Evolutionary conservation across 2,113 vertebrate species (phyloP).

Genomic region (Cynoglossus semilaevis): DNA sequence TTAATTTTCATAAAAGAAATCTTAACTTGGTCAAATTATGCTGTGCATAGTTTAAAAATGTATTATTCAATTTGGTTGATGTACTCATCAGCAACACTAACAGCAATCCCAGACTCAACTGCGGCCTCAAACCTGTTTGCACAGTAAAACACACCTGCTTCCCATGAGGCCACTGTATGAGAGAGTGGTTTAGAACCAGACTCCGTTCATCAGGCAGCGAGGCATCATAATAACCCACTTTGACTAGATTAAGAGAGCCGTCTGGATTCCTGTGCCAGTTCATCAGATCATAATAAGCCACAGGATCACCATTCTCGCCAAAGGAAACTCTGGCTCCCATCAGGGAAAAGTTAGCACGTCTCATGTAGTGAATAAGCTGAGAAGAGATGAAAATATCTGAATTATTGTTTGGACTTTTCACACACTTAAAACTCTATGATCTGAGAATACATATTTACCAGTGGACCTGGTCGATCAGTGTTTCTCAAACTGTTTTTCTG

Average conservation of each 20-base stretch:
- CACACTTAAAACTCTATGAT: background rate
- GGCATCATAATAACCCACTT: slow-evolving; percentile 72
- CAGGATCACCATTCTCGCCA: slow-evolving; percentile 73
- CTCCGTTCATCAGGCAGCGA: slow-evolving; percentile 45
- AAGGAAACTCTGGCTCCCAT: slow-evolving; percentile 70
- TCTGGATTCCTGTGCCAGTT: slow-evolving; percentile 71
- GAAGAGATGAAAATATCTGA: background rate
- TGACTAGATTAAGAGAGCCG: slow-evolving; percentile 61
- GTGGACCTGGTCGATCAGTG: too few relatives aligned
- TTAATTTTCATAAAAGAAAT: too few relatives aligned
- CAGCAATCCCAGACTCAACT: slow-evolving; percentile 49
- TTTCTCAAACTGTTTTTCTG: too few relatives aligned
- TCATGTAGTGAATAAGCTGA: slow-evolving; percentile 74
- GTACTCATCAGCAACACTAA: slow-evolving; percentile 38
- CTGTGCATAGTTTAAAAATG: too few relatives aligned
- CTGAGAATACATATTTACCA: too few relatives aligned
- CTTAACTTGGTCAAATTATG: too few relatives aligned
- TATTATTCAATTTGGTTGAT: slow-evolving; percentile 13
- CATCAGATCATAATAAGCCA: slow-evolving; percentile 75
- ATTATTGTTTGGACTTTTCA: background rate
- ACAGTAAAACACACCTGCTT: slow-evolving; percentile 66
- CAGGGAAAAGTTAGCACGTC: slow-evolving; percentile 54
- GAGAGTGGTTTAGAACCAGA: slow-evolving; percentile 64
- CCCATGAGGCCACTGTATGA: slow-evolving; percentile 66
- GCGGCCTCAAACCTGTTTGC: slow-evolving; percentile 40